Conservation (phyloP, 2,888 invertebrate genomes). For the Embidobia sp. region DNA sequence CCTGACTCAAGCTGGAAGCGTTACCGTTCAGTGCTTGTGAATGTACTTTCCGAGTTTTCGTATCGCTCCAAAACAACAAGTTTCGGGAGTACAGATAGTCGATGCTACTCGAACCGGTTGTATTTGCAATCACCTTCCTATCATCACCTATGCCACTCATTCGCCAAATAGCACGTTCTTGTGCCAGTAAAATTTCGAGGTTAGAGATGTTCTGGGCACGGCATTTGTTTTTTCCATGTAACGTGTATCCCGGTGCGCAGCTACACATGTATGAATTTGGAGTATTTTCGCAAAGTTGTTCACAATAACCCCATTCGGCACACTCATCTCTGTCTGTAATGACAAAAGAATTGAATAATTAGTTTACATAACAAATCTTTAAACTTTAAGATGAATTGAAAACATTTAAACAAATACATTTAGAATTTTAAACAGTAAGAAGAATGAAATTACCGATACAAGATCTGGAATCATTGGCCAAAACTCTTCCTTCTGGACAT, state of each 20-base stretch:
- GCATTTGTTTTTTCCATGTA: conserved; percentile 86
- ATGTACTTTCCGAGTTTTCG: conserved; percentile 91
- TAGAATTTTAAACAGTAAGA: too few relatives aligned
- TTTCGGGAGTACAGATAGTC: conserved; percentile 91
- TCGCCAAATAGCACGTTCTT: conserved; percentile 87
- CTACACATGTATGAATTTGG: conserved; percentile 92
- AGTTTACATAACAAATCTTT: not conserved
- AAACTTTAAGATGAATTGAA: not conserved
- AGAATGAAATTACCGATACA: conserved; percentile 85
- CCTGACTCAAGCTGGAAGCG: conserved; percentile 78
- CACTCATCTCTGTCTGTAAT: conserved; percentile 93
- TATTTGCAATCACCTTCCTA: conserved; percentile 87
- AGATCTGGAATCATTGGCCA: conserved; percentile 91
- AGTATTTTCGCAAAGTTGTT: conserved; percentile 95
- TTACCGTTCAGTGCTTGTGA: conserved; percentile 79
- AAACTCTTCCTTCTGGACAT: conserved; percentile 92
- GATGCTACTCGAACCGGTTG: conserved; percentile 92
- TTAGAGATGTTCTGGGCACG: conserved; percentile 83
- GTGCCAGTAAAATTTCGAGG: conserved; percentile 86
- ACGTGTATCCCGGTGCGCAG: conserved; percentile 90
- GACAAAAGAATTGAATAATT: not conserved
- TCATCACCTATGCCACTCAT: conserved; percentile 86
- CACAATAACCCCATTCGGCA: conserved; percentile 95
- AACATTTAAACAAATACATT: not conserved
- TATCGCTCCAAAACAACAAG: conserved; percentile 94